Conservation (phyloP, 2,113 vertebrate species). For the Scomber scombrus region DNA sequence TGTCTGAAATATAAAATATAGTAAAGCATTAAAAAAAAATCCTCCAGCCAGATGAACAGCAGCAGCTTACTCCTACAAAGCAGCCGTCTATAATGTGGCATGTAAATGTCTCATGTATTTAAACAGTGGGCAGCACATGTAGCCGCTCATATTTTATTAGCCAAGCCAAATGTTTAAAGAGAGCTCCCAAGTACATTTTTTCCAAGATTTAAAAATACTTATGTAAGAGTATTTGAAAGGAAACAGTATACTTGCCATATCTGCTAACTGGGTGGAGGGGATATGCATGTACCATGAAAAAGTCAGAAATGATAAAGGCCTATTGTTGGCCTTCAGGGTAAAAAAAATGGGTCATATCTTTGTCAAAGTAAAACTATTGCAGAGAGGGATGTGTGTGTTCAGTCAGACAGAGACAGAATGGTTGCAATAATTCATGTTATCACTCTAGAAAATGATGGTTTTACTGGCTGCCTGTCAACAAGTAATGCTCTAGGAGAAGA, state of each 20-base stretch:
- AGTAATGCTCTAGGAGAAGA: conserved; percentile 68
- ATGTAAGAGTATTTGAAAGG: conserved; percentile 32
- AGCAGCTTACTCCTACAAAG: conserved; percentile 24
- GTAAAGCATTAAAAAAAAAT: neutral
- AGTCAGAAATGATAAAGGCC: conserved; percentile 47
- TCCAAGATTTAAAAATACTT: conserved; percentile 57
- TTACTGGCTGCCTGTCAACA: conserved; percentile 79
- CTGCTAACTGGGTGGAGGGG: conserved; percentile 12
- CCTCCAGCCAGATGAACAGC: conserved; percentile 2
- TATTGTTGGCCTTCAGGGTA: conserved; percentile 28
- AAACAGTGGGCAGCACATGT: conserved; percentile 50
- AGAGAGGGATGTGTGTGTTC: conserved; percentile 60
- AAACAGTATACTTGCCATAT: conserved; percentile 27
- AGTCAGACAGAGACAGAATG: conserved; percentile 54
- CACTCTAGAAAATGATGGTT: conserved; percentile 60
- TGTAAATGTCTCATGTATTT: conserved; percentile 55
- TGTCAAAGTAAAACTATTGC: conserved; percentile 67
- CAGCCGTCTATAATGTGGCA: conserved; percentile 44
- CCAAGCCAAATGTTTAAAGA: conserved; percentile 62
- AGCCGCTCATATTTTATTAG: conserved; percentile 52
- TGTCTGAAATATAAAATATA: conserved; percentile 25
- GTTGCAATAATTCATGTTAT: conserved; percentile 69
- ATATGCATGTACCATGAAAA: conserved; percentile 48
- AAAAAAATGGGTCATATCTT: conserved; percentile 60
- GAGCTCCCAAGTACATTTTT: conserved; percentile 28